Percentiles rank a stretch among this genome's conserved stretches.
Conservation (phyloP, 1,140 invertebrate species). For the Drosophila sechellia region DNA sequence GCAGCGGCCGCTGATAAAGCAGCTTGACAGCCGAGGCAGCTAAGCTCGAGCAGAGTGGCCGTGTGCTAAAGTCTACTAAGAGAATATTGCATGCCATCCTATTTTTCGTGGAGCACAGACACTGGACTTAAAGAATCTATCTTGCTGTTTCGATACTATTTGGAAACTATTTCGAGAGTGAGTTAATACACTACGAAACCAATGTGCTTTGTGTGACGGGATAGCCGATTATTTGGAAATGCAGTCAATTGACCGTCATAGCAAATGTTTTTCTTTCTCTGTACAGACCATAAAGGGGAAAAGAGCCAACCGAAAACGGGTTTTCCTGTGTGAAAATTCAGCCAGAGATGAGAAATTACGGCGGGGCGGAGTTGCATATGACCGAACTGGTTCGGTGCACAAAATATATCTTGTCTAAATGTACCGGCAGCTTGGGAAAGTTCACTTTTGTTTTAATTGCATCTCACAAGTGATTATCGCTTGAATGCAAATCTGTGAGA, state of each 20-base stretch:
- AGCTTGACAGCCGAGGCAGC: conserved; percentile 39
- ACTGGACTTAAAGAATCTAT: conserved; percentile 1
- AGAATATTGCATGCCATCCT: conserved; percentile 64
- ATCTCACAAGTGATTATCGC: conserved; percentile 42
- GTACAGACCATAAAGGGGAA: background rate
- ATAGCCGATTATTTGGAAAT: too few species aligned
- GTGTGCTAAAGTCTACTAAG: conserved; percentile 38
- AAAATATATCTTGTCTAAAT: conserved; percentile 21
- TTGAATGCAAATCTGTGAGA: conserved; percentile 35
- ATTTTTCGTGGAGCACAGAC: conserved; percentile 32
- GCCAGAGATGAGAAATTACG: conserved; percentile 24
- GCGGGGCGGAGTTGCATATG: background rate
- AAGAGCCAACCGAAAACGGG: conserved; percentile 11
- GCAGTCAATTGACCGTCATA: background rate
- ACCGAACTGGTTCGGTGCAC: conserved; percentile 18
- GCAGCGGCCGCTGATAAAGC: conserved; percentile 28
- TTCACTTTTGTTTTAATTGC: conserved; percentile 52
- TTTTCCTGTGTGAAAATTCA: conserved; percentile 41
- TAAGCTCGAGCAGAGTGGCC: conserved; percentile 35
- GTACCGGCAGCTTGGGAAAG: conserved; percentile 36
- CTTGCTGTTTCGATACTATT: background rate
- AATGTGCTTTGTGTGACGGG: too few species aligned
- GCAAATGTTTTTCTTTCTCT: background rate
- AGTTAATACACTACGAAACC: background rate
- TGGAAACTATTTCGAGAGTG: background rate